Conservation (phyloP, 2,797 vertebrate genomes). For the Glossophaga mutica region DNA sequence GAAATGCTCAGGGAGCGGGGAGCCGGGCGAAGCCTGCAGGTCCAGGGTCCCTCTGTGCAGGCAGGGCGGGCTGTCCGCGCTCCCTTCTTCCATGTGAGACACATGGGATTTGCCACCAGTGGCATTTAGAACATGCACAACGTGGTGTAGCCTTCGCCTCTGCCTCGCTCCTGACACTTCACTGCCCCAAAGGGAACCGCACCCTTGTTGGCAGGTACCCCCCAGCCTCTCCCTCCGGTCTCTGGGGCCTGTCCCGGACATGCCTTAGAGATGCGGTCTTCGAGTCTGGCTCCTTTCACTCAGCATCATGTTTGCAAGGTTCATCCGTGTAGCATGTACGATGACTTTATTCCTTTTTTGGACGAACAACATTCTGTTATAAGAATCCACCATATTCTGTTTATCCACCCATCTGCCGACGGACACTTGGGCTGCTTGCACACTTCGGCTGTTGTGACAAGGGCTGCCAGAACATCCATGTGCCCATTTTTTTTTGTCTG, state of each 20-base stretch:
- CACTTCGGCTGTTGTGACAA: not conserved
- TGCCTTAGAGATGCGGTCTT: accelerated
- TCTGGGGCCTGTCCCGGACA: too few species aligned
- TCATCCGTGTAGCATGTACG: accelerated
- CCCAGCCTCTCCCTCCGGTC: not conserved
- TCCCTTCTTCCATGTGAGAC: not conserved
- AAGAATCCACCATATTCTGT: accelerated
- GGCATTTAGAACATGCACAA: not conserved
- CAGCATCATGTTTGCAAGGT: accelerated
- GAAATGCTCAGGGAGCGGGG: not conserved
- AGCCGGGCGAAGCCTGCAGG: accelerated
- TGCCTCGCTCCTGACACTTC: not conserved
- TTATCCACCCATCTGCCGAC: accelerated
- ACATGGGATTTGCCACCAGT: not conserved
- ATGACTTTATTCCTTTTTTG: not conserved
- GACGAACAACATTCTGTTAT: accelerated
- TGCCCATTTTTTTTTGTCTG: not conserved
- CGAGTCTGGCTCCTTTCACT: not conserved
- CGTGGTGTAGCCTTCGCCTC: too few species aligned
- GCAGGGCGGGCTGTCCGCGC: not conserved
- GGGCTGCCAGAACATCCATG: accelerated
- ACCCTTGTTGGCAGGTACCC: not conserved
- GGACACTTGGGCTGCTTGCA: not conserved
- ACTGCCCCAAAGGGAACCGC: not conserved
- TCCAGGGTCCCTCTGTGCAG: not conserved